Evolutionary conservation across 2,113 vertebrate species (phyloP).

Genomic region (Elephantulus edwardii): DNA sequence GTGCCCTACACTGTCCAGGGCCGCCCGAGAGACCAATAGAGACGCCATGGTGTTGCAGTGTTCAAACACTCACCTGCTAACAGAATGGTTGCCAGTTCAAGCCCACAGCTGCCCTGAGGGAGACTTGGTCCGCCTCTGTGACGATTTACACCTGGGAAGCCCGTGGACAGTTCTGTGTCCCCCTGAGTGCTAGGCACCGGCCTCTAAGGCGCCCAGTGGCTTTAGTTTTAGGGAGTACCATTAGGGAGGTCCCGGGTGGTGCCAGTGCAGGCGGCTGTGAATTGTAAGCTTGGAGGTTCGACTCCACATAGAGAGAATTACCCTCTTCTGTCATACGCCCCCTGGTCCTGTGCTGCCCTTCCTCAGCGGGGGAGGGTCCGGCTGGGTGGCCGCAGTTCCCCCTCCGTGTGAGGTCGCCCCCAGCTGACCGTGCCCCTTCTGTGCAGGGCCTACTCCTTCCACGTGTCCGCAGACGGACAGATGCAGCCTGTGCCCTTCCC

Average conservation of each 20-base stretch:
- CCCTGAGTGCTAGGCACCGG: too few species aligned
- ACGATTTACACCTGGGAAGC: too few species aligned
- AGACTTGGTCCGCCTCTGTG: too few species aligned
- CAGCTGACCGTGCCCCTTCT: neutral
- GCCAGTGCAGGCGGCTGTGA: neutral
- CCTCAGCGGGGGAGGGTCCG: neutral
- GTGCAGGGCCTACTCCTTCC: conserved; percentile 89
- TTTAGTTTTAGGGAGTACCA: neutral
- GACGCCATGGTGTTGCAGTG: too few species aligned
- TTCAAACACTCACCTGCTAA: too few species aligned
- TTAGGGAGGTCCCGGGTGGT: neutral
- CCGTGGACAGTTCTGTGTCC: too few species aligned
- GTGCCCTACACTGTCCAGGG: neutral
- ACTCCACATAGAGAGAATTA: too few species aligned
- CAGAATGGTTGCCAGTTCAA: too few species aligned
- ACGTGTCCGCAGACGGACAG: conserved; percentile 92
- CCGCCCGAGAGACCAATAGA: too few species aligned
- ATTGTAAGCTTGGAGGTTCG: neutral
- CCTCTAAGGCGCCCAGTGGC: too few species aligned
- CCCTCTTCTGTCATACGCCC: neutral
- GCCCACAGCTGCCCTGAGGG: too few species aligned
- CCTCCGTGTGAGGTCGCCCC: neutral
- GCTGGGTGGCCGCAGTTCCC: neutral
- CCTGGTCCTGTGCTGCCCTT: neutral
- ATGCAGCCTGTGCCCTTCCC: conserved; percentile 94